A percentile compares a stretch with the other conserved stretches of the same genome.
Conservation (phyloP, 2,113 vertebrate species). For the Dicerorhinus sumatrensis region DNA sequence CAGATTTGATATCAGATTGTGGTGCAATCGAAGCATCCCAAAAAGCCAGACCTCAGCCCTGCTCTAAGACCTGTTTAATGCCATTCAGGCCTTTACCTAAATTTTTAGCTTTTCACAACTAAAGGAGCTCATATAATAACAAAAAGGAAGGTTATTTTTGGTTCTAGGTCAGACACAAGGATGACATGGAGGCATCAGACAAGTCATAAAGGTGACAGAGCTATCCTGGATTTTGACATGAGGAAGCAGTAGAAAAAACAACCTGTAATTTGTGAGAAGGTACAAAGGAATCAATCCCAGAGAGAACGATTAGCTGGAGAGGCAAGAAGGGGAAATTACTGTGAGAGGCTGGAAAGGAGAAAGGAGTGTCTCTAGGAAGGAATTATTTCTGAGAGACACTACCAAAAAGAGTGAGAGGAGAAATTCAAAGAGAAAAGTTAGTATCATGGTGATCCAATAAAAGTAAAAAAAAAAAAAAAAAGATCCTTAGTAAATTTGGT, state of each 20-base stretch:
- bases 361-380: not conserved
- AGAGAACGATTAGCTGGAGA: not conserved
- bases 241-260: not conserved
- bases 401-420: not conserved
- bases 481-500: not conserved
- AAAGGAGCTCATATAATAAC: not conserved
- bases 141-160: not conserved
- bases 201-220: not conserved
- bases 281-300: not conserved
- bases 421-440: not conserved
- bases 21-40: not conserved
- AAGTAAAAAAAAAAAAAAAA: not conserved
- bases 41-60: not conserved
- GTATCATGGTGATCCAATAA: not conserved
- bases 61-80: not conserved
- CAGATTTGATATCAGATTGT: not conserved
- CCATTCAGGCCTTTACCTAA: not conserved
- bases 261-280: not conserved
- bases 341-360: not conserved
- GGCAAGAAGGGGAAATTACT: not conserved
- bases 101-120: not conserved
- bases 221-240: not conserved
- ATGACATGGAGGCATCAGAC: not conserved
- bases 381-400: not conserved
- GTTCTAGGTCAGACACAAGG: not conserved